Conservation (phyloP, 1,140 invertebrate genomes). For the Hirudo medicinalis region DNA sequence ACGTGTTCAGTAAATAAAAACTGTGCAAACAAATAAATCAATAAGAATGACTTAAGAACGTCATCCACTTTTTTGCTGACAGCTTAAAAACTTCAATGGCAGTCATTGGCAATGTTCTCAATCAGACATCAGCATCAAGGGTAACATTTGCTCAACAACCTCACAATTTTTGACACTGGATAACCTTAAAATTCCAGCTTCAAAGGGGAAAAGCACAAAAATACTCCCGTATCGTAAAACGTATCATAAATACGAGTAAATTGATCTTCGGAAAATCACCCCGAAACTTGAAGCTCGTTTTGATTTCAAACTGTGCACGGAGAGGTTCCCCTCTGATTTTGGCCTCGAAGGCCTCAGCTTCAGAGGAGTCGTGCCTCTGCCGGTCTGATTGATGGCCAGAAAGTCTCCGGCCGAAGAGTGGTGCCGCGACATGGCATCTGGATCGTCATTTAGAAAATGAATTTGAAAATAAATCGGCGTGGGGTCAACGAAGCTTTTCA, state of each 20-base stretch:
- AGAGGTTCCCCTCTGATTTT: constrained; percentile 36
- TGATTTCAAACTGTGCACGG: constrained; percentile 29
- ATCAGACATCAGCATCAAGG: no score
- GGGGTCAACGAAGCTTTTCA: no score
- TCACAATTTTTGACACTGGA: constrained; percentile 1
- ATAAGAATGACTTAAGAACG: no score
- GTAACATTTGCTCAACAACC: no score
- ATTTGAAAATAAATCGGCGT: neutral
- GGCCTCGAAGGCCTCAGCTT: constrained; percentile 27
- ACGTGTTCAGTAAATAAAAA: no score
- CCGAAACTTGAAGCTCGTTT: constrained; percentile 38
- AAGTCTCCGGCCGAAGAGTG: constrained; percentile 1
- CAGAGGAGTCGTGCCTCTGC: constrained; percentile 17
- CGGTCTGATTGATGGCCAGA: constrained; percentile 8
- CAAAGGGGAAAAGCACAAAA: neutral
- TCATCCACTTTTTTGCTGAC: no score
- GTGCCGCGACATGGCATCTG: neutral
- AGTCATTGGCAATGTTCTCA: no score
- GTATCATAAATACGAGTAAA: neutral
- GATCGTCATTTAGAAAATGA: neutral
- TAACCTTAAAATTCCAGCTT: neutral
- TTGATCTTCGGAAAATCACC: constrained; percentile 23
- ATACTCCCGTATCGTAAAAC: neutral
- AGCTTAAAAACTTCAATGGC: no score
- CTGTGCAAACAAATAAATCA: no score